Base-by-base conservation (phyloP, 2,113 vertebrate species). In the Australoheros scitulus region DNA sequence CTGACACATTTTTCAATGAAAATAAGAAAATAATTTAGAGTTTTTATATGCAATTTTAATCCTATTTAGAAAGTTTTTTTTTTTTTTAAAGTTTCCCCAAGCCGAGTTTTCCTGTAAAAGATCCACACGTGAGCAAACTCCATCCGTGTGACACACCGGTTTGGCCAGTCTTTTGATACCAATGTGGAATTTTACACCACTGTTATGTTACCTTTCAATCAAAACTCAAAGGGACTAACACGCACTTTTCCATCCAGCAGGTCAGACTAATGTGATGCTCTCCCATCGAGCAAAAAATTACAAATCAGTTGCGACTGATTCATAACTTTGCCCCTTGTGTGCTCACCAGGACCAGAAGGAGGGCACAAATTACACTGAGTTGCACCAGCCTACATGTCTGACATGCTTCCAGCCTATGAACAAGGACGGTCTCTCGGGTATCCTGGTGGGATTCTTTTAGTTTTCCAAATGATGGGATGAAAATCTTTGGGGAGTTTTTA, bases 281-380 rank as follows among this genome's bases (percentile, higher is more conserved):
- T n/a, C 34, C 41, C 34, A 11, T 81, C 50, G 60, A 64, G 52
- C 38, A 10, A 36, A 57, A 36, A 34, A 22, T 43, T 17, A 34
- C 50, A 50, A 34, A 72, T 50, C 32, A 72, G n/a, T 76, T 26
- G 1, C 2, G 2, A 56, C 22, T 55, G 32, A 70, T 61, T 26
- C 76, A 18, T 59, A 52, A 61, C 36, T 72, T 18, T 22, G 63
- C 13, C 47, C 26, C 68, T 52, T 14, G 68, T 55, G 26, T 41
- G 43, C 64, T 29, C n/a, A 74, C 60, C 26, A 72, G 68, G 68
- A 72, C 82, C 76, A 72, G 63, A 41, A 84, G 68, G 32, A 32
- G 56, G 74, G 36, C 57, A 9, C 52, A 26, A 24, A 22, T 79
- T 74, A 57, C 76, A 52, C 7, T 1, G 57, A 61, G 32, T 78